Percentiles rank a stretch among this genome's conserved stretches.
phyloP scores from a whole-genome alignment of 23 tunicate genomes.

The Ciona savignyi region DNA sequence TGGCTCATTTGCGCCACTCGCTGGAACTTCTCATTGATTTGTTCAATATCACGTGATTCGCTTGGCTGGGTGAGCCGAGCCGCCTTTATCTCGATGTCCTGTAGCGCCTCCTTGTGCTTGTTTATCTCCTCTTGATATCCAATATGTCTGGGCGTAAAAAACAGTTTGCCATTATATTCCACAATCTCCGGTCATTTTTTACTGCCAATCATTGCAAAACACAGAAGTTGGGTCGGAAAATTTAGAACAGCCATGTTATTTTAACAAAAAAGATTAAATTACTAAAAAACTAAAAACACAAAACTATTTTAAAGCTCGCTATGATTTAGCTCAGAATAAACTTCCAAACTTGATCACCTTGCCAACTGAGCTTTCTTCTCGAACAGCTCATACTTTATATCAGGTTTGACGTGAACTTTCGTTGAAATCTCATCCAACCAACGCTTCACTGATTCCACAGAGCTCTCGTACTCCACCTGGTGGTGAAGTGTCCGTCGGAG shows the following conservation, averaged over 20 bases:
- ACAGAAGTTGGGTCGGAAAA: too few species aligned
- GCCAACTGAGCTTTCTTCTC: conserved; percentile 95
- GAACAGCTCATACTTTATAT: conserved; percentile 62
- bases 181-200: too few species aligned
- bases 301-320: not conserved
- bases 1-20: conserved; percentile 27
- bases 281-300: too few species aligned
- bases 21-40: conserved; percentile 36
- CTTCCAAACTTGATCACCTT: conserved; percentile 21
- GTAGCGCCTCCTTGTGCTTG: conserved; percentile 40
- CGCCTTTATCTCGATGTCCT: conserved; percentile 36
- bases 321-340: not conserved
- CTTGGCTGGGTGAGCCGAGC: conserved; percentile 17
- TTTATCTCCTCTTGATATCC: conserved; percentile 72
- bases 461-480: conserved; percentile 37
- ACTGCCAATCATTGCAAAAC: too few species aligned
- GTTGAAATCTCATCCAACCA: conserved; percentile 50
- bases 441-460: conserved; percentile 17
- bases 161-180: too few species aligned
- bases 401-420: conserved; percentile 56
- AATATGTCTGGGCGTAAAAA: conserved; percentile 56
- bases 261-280: conserved; percentile 1
- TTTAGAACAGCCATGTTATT: too few species aligned
- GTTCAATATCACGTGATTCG: conserved; percentile 31
- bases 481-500: conserved; percentile 36